These are phyloP conservation scores for Rafetus swinhoei DNA, from an alignment of 2,113 vertebrate genomes.

Conservation along the genomic window DNA sequence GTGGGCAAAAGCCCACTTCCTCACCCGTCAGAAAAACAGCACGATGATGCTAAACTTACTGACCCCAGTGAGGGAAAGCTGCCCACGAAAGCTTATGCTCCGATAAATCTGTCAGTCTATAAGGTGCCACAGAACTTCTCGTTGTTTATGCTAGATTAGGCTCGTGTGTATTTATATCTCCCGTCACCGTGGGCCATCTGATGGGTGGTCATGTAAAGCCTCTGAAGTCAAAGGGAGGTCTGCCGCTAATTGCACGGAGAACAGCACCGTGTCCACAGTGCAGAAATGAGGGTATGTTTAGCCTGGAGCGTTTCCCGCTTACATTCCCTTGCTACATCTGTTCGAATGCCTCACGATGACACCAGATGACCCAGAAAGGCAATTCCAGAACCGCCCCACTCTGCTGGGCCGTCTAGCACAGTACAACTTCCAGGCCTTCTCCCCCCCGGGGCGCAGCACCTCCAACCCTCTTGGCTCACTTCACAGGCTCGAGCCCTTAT, in stretches of 20 bases:
- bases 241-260: background rate
- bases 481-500: background rate
- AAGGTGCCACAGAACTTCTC: too few relatives aligned
- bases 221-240: background rate
- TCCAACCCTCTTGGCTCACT: background rate
- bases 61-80: too few relatives aligned
- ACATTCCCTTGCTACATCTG: background rate
- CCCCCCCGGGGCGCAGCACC: too few relatives aligned
- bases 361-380: background rate
- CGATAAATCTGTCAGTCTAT: too few relatives aligned
- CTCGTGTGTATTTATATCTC: background rate
- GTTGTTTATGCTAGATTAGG: too few relatives aligned
- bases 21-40: too few relatives aligned
- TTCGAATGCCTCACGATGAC: background rate
- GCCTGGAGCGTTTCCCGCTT: background rate
- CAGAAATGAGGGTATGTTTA: background rate
- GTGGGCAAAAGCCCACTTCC: too few relatives aligned
- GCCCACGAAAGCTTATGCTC: too few relatives aligned
- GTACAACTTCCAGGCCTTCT: background rate
- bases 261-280: background rate
- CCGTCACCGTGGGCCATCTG: background rate
- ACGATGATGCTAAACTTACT: too few relatives aligned
- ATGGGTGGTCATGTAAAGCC: background rate
- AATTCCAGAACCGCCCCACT: background rate
- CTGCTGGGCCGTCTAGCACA: background rate